These are phyloP conservation scores for Nylanderia fulva DNA, from an alignment of 1,140 invertebrate species.

Conservation along the genomic window DNA sequence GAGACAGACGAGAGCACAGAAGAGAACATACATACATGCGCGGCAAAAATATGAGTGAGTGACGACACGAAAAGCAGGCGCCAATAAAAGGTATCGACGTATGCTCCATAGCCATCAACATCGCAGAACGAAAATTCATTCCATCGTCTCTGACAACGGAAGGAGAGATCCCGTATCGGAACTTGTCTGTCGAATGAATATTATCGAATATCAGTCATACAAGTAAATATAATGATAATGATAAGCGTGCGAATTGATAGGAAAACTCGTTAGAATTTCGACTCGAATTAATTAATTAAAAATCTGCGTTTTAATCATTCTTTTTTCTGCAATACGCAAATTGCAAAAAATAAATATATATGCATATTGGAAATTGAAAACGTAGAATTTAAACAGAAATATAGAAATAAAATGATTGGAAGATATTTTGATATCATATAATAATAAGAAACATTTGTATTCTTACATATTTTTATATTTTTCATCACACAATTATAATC, in stretches of 20 bases:
- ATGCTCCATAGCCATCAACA: constrained; percentile 47
- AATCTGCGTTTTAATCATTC: constrained; percentile 19
- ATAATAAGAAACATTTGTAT: background rate
- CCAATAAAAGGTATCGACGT: constrained; percentile 64
- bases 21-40: constrained; percentile 31
- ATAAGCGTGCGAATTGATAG: background rate
- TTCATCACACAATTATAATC: background rate
- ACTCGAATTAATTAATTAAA: constrained; percentile 25
- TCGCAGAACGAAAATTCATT: constrained; percentile 61
- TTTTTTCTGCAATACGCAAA: background rate
- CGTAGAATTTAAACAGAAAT: background rate
- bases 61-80: constrained; percentile 54
- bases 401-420: background rate
- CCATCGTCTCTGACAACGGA: constrained; percentile 21
- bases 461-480: background rate
- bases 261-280: background rate
- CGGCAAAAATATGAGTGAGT: constrained; percentile 60
- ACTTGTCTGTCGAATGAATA: constrained; percentile 40
- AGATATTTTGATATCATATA: background rate
- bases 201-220: constrained; percentile 2
- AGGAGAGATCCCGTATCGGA: constrained; percentile 37
- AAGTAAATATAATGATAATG: constrained; percentile 46
- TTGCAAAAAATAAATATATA: too few species aligned
- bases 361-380: constrained; percentile 1
- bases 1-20: constrained; percentile 14